Evolutionary conservation across 2,797 vertebrate species (phyloP), one percentile per base, ranked within the genome.

Genomic region (Peromyscus aztecus): DNA sequence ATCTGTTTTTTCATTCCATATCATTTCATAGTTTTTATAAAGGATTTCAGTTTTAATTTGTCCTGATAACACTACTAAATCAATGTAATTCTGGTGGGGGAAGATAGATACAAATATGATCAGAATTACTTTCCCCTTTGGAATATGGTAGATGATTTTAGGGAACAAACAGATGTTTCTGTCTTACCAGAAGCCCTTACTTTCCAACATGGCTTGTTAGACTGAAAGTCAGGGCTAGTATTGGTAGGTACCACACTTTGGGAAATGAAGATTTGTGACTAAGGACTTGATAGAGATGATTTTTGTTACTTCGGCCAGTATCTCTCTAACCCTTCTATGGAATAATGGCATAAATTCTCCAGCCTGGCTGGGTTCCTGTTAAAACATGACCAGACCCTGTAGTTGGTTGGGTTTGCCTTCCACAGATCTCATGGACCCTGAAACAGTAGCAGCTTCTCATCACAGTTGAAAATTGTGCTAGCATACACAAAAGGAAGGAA

Each of bases 41-140:
- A 57, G 82, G 93, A 49, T 88, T 92, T 85, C 77, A 76, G 55
- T 91, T 96, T 78, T 75, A 61, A 65, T 40, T 59, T 82, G 82
- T 11, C 23, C 67, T 83, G n/a, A 27, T 89, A 46, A 92, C 93
- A 83, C 24, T 49, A 21, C 52, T 75, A 67, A 49, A 24, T 34
- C 83, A 80, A 87, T 34, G 71, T 84, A 52, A 46, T 14, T 63
- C 12, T 90, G 29, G 77, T 34, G 37, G 27, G 84, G 90, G 65
- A 34, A 83, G 77, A 77, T 4, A 83, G 10, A 29, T 21, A 75
- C 29, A 13, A 90, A 57, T 55, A 82, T 82, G 78, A 55, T 49
- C 49, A 83, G 63, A 16, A 13, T 40, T 37, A 5, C 83, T 71
- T 93, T n/a, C 91, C 75, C 23, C 43, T 96, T 92, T 77, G 76